Base-by-base conservation (phyloP, 2,888 invertebrate species). In the Pharmacophagus antenor region DNA sequence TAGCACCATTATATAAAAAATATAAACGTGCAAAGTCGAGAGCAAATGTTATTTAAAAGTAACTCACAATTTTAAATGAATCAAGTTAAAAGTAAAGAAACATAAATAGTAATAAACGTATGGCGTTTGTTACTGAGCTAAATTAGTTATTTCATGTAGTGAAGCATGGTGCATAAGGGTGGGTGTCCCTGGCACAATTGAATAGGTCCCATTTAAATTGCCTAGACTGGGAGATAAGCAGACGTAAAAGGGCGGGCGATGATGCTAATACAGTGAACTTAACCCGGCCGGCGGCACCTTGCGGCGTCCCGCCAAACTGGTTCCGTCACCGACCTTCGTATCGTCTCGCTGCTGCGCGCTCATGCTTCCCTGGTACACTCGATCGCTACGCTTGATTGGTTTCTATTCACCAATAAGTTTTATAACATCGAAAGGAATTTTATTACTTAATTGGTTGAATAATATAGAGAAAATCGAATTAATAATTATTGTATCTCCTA, bases 221-320 rank as follows among this genome's bases (percentile, higher is more conserved):
- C 72, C 80, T 80, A 81, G 81, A 79, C 80, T 69, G 74, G 76
- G 75, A 82, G 88, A 88, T 88, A 87, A 88, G 84, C 76, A 77
- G 79, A 84, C 85, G 83, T 81, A 83, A 87, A 88, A 88, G 87
- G 86, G 86, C 85, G 78, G 79, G 77, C 84, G 87, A 84, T 82
- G 85, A 85, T 83, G 83, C 76, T 88, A 88, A 85, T 87, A 82
- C 81, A 84, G 80, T 81, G 86, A 84, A 86, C 84, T 87, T 86
- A 88, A 85, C 83, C 82, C 77, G 81, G 84, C 82, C 81, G 72
- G 73, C 79, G 82, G 86, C 89, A 88, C 88, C 88, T 89, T 88
- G 88, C 84, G 74, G 72, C 77, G 79, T 81, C 82, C 85, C 77
- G 79, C 77, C 77, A 85, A 89, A 90, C 89, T 83, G 88, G 89